phyloP scores from a whole-genome alignment of 2,888 invertebrate species.

The Chelonus formosanus region DNA sequence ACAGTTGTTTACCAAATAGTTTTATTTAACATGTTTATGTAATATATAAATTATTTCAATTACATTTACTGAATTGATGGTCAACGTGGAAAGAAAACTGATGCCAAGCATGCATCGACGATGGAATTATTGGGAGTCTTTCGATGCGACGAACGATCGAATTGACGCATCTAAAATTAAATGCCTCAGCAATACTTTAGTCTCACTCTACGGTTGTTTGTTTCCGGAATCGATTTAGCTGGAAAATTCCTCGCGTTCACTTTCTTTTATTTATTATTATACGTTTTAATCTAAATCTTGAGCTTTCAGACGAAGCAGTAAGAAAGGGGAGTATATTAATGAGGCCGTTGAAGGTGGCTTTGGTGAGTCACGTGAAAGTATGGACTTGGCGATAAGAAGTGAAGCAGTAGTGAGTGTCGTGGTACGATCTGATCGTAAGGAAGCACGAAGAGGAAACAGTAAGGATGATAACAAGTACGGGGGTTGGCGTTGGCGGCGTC shows the following conservation, averaged over 20 bases:
- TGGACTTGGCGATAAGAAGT: conserved; percentile 37
- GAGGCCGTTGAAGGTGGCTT: conserved; percentile 22
- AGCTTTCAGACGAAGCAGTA: conserved; percentile 20
- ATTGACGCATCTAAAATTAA: conserved; percentile 38
- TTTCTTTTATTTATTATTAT: conserved; percentile 19
- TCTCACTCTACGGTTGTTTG: conserved; percentile 28
- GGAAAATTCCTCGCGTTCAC: conserved; percentile 29
- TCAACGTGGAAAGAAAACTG: neutral
- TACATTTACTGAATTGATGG: too few species aligned
- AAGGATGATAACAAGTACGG: conserved; percentile 57
- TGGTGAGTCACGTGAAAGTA: conserved; percentile 24
- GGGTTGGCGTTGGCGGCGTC: conserved; percentile 48
- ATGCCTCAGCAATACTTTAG: conserved; percentile 28
- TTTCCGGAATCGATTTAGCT: conserved; percentile 36
- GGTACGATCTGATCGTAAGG: conserved; percentile 15
- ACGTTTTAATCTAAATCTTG: conserved; percentile 17
- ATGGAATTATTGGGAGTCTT: conserved; percentile 27
- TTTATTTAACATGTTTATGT: too few species aligned
- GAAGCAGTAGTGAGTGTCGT: conserved; percentile 16
- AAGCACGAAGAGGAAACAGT: conserved; percentile 29
- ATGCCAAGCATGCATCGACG: conserved; percentile 21
- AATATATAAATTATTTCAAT: too few species aligned
- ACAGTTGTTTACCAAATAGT: too few species aligned
- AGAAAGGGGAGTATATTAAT: conserved; percentile 35
- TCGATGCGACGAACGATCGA: conserved; percentile 29